Evolutionary conservation across 2,113 vertebrate species (phyloP), one percentile per base, ranked within the genome.

Genomic region (Haliaeetus leucogaster): DNA sequence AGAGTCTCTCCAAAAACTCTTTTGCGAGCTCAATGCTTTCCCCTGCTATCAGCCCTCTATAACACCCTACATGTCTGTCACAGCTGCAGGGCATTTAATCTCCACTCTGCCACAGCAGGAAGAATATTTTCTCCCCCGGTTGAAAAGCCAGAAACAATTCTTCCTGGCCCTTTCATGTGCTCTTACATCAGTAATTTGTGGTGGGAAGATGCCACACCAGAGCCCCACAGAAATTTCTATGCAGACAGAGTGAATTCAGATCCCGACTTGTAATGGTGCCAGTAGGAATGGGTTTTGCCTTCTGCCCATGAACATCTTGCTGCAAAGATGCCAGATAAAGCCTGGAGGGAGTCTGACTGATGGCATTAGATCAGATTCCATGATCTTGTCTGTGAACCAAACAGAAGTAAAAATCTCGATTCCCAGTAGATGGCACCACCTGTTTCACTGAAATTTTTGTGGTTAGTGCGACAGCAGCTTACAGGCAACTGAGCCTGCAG

Each of bases 361-460:
- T 13, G 9, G 6, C 36, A 26, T 47, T 59, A 8, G 34, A 27
- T 32, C 52, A 30, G 16, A 40, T 22, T 12, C 13, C 12, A 9
- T 3, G 25, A 4, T 55, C 25, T 27, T 48, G 10, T 13, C 13
- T 25, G 34, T 18, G 32, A 55, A 70, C 55, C 19, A 74, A 58
- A 47, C 13, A 66, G 50, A n/a, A 47, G 47, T 59, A 82, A 93
- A 91, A 77, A 61, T 36, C 23, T 29, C 4, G 1, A 10, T 89
- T 70, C 72, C 85, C 91, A 63, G 91, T 4, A 96, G 95, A 87
- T 95, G 91, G 95, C 92, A 92, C 80, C 53, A 79, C 38, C 15
- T 13, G 42, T 82, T 93, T 48, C 63, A 20, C 5, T n/a, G 36
- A 32, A 22, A 6, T 42, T 77, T 14, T 32, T 43, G 27, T 10